Base-by-base conservation (phyloP, 2,113 vertebrate genomes). In the Oriolus oriolus region DNA sequence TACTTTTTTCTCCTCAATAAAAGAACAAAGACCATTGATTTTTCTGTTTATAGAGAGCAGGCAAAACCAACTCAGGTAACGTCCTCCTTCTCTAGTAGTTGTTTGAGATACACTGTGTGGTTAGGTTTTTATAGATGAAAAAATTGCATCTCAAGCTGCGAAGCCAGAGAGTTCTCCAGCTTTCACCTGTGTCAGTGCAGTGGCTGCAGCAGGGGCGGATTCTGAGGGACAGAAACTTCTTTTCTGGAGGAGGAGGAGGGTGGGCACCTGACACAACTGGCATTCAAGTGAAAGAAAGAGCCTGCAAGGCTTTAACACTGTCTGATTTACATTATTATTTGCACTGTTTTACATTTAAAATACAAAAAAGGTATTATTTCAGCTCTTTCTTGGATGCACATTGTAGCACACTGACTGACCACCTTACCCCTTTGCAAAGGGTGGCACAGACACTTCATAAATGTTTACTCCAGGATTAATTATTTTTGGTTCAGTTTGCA, bases 1-100 rank as follows among this genome's bases (percentile, higher is more conserved):
- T 41, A 68, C 50, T 61, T 71, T 8, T 80, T 66, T 59, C n/a
- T 44, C 7, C 65, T 85, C 64, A 89, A n/a, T 49, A 91, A 81
- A 87, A 89, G 80, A 96, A 87, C 84, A 89, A 84, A 96, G 73
- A 59, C 47, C 60, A 97, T 96, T 85, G 96, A 97, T 97, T 97
- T 97, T 96, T 96, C 94, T 96, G 87, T 96, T 93, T 95, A 92
- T 95, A 91, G 74, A 95, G 53, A 73, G 44, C 42, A 81, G 45
- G 50, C 49, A 79, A 69, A 89, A 95, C 41, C 73, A 90, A 75
- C 41, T 45, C 57, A 8, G 49, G 73, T 47, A 24, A 92, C 78
- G 57, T 60, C 27, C 27, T 89, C 35, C 27, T 64, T 73, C 87
- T 74, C 60, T 54, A n/a, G 17, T 41, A 71, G 22, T 81, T 56